Evolutionary conservation across 2,888 invertebrate genomes (phyloP).

Genomic region (Melinopterus prodromus): DNA sequence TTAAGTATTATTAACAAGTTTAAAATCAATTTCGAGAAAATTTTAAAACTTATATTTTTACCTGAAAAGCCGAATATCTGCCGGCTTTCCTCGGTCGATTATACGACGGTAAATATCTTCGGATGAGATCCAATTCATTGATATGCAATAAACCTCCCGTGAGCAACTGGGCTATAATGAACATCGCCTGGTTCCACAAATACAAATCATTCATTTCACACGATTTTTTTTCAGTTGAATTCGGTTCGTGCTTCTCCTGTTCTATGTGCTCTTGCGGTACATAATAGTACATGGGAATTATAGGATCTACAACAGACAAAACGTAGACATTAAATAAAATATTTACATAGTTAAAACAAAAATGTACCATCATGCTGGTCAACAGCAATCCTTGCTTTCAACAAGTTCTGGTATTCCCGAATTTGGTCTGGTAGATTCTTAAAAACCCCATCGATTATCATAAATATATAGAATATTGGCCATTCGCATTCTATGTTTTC

Average conservation of each 20-base stretch:
- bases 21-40: constrained; percentile 14
- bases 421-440: constrained; percentile 88
- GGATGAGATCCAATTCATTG: constrained; percentile 94
- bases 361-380: constrained; percentile 79
- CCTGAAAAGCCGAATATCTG: constrained; percentile 98
- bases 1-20: constrained; percentile 36
- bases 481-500: constrained; percentile 97
- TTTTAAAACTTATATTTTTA: constrained; percentile 57
- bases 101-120: constrained; percentile 94
- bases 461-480: constrained; percentile 95
- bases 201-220: constrained; percentile 72
- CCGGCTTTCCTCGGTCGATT: constrained; percentile 92
- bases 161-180: constrained; percentile 90
- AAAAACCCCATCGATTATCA: constrained; percentile 96
- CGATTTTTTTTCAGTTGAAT: constrained; percentile 50
- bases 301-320: constrained; percentile 70
- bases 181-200: constrained; percentile 96
- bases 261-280: constrained; percentile 79
- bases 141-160: constrained; percentile 90
- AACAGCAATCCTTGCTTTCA: constrained; percentile 82
- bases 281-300: constrained; percentile 94
- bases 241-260: constrained; percentile 74
- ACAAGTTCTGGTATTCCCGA: constrained; percentile 87
- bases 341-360: neutral
- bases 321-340: neutral